A percentile compares a stretch with the other conserved stretches of the same genome.
phyloP scores from a whole-genome alignment of 1,140 invertebrate genomes.

The Cardiocondyla obscurior region DNA sequence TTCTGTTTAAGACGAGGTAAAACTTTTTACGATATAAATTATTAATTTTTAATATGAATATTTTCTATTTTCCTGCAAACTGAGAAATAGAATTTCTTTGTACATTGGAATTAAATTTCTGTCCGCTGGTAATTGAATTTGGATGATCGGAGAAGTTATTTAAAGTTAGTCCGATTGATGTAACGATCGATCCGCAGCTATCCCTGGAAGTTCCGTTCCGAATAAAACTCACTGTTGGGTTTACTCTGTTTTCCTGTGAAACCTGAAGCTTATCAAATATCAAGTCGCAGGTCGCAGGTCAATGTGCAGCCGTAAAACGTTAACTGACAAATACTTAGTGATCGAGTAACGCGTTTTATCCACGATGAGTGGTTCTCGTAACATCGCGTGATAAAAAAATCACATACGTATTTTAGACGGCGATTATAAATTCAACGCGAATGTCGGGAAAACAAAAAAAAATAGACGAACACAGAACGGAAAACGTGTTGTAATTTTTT shows the following conservation, averaged over 20 bases:
- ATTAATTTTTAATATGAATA: not conserved
- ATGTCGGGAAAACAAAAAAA: not conserved
- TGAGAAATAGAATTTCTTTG: not conserved
- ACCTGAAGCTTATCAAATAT: constrained; percentile 21
- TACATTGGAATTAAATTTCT: not conserved
- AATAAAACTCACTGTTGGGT: not conserved
- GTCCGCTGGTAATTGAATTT: not conserved
- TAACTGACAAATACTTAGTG: constrained; percentile 37
- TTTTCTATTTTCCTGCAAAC: not conserved
- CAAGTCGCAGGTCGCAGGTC: not conserved
- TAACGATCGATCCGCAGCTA: not conserved
- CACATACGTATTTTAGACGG: not conserved
- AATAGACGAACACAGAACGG: not conserved
- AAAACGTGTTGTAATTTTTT: not conserved
- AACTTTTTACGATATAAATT: too few relatives aligned
- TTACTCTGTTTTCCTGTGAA: constrained; percentile 19
- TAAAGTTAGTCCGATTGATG: constrained; percentile 6
- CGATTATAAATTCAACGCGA: constrained; percentile 48
- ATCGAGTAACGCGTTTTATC: constrained; percentile 28
- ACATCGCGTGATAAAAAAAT: constrained; percentile 49
- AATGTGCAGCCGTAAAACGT: not conserved
- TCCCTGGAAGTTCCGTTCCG: not conserved
- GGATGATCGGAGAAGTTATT: not conserved
- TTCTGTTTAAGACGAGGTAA: not conserved
- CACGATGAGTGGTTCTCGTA: not conserved